Percentiles rank a stretch among this genome's conserved stretches.
Evolutionary conservation across 2,113 vertebrate species (phyloP).

Genomic region (Halcyon senegalensis): DNA sequence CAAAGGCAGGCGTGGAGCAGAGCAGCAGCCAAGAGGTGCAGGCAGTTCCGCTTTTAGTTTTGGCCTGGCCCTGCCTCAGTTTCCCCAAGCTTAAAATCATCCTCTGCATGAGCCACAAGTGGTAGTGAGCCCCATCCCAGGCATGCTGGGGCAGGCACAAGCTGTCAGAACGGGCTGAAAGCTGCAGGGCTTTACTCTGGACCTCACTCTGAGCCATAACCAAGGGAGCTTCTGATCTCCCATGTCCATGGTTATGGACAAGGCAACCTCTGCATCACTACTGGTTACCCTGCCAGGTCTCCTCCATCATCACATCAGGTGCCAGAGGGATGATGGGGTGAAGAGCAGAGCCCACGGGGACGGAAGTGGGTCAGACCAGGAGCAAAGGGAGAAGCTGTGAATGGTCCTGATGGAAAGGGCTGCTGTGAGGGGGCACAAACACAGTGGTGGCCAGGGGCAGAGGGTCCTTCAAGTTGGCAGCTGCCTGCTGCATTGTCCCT

Average conservation of each 20-base stretch:
- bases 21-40: not conserved
- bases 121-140: fast-evolving
- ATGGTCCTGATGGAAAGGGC: not conserved
- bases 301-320: fast-evolving
- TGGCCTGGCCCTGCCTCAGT: not conserved
- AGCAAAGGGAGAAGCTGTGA: not conserved
- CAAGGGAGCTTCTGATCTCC: not conserved
- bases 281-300: not conserved
- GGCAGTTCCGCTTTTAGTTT: not conserved
- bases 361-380: not conserved
- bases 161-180: not conserved
- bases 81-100: not conserved
- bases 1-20: fast-evolving
- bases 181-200: not conserved
- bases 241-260: not conserved
- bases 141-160: fast-evolving
- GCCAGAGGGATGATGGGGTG: not conserved
- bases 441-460: not conserved
- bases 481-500: not conserved
- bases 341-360: not conserved
- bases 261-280: not conserved
- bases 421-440: fast-evolving
- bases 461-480: not conserved
- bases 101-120: fast-evolving
- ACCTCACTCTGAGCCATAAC: not conserved